phyloP scores from a whole-genome alignment of 2,113 vertebrate species.

The Cairina moschata region DNA sequence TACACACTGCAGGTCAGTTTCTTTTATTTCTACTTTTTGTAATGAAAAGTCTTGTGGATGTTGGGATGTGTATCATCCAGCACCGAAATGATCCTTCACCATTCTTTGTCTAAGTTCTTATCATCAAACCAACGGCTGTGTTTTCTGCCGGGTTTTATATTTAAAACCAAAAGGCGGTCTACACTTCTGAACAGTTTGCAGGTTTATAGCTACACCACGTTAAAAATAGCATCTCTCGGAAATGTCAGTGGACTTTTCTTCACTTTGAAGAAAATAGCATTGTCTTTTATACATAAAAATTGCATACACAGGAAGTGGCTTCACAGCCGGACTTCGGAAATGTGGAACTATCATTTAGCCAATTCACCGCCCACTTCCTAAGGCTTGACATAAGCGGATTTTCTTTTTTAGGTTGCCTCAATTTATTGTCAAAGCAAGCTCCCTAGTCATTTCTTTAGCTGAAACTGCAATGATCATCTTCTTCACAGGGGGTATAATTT shows the following conservation, averaged over 20 bases:
- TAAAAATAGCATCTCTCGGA: not conserved
- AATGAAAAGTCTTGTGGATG: not conserved
- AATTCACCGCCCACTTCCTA: not conserved
- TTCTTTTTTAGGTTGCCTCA: not conserved
- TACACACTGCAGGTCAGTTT: accelerated
- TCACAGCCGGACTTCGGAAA: not conserved
- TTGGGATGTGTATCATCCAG: not conserved
- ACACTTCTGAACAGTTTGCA: not conserved
- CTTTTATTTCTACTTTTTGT: not conserved
- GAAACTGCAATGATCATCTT: not conserved
- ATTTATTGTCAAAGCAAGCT: not conserved
- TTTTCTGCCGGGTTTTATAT: not conserved
- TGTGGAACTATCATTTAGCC: not conserved
- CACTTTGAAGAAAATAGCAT: not conserved
- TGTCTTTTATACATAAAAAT: not conserved
- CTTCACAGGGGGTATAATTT: not conserved
- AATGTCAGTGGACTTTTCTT: not conserved
- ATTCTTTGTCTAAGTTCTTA: not conserved
- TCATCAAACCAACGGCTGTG: not conserved
- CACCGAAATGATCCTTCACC: not conserved
- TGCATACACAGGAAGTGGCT: not conserved
- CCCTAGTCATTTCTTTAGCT: not conserved
- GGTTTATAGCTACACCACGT: not conserved
- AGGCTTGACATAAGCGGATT: not conserved
- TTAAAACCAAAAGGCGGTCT: not conserved